Evolutionary conservation across 2,797 vertebrate species (phyloP).

Genomic region (Furcifer pardalis): DNA sequence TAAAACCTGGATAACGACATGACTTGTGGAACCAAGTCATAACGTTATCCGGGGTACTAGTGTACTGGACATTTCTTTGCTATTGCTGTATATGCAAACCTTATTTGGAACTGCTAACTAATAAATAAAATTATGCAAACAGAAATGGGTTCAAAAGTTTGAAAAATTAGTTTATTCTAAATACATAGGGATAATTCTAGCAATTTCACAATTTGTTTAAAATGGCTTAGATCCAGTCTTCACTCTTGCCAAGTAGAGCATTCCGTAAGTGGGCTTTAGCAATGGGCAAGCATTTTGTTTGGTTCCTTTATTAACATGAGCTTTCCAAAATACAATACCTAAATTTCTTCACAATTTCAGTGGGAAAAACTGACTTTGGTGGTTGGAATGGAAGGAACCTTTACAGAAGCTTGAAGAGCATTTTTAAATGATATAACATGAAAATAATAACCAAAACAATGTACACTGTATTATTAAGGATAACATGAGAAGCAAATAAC

Average conservation of each 20-base stretch:
- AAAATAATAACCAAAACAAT: no score
- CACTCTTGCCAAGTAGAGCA: no score
- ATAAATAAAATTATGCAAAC: neutral
- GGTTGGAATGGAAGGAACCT: no score
- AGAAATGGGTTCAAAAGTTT: neutral
- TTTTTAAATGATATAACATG: no score
- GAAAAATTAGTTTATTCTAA: neutral
- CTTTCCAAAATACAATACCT: neutral
- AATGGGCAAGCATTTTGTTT: neutral
- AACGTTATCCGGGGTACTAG: no score
- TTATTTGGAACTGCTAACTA: neutral
- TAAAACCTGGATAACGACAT: no score
- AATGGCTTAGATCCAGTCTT: neutral
- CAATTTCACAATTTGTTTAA: neutral
- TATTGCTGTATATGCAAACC: neutral
- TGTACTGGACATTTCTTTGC: no score
- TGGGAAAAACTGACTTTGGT: neutral
- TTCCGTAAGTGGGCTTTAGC: neutral
- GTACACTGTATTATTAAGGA: no score
- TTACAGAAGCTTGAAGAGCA: no score
- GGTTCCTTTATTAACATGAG: neutral
- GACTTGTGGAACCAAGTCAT: no score
- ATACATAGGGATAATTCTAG: neutral
- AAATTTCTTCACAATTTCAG: neutral
- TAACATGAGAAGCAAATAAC: no score